Evolutionary conservation across 1,140 invertebrate species (phyloP), one percentile per base, ranked within the genome.

Genomic region (Zaprionus inermis): DNA sequence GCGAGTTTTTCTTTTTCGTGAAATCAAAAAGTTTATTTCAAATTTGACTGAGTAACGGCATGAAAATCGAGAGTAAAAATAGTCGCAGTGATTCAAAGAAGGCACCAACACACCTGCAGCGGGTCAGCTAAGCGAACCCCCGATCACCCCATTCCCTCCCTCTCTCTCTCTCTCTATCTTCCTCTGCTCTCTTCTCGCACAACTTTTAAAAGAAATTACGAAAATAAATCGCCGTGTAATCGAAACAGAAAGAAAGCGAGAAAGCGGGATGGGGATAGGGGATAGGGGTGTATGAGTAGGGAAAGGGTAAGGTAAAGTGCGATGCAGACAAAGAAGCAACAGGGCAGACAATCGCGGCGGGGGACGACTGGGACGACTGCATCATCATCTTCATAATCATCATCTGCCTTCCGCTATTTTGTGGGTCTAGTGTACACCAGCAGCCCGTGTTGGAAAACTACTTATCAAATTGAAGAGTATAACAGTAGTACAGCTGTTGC

Each of bases 1-100:
- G 41, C 34, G 24, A 78, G 76, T 86, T 61, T 61, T 18, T 44
- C 28, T 5, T 16, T 44, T 54, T 52, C 56, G 66, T 52, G 57
- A 66, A 73, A 79, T 77, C 56, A 66, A 84, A 86, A 82, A 73
- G 68, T 84, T 44, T 74, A 57, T 74, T 63, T 75, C 46, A 64
- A 78, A 78, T 78, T 44, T 57, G 77, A 46, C 68, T 69, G 68
- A 84, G 81, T 78, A 78, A 71, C 76, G 67, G 72, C 70, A 77
- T 79, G 83, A 86, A 86, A 88, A 88, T 63, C 79, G 73, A 83
- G 84, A 86, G 83, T 88, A 88, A 73, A 88, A 88, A 88, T 88
- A 88, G 83, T 80, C 65, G 57, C 60, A 73, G 67, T 88, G 83
- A 88, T 81, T 88, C 84, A 88, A 86, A 67, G 36, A 30, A 38